Evolutionary conservation across 2,113 vertebrate species (phyloP), one percentile per base, ranked within the genome.

Genomic region (Sinocyclocheilus maitianheensis): DNA sequence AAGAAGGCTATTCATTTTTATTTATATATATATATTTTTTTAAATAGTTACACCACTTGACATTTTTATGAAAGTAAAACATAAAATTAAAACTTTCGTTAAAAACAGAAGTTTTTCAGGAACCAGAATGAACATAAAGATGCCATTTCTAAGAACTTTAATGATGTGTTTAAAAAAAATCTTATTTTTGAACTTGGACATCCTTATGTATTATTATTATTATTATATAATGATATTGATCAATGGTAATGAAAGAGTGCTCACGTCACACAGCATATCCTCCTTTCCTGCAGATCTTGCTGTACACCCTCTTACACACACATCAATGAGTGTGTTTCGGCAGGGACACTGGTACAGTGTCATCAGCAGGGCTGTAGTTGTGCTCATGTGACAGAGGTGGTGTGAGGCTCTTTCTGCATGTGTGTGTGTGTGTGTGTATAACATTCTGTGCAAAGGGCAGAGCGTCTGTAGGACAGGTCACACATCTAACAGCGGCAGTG

Each of bases 301-400:
- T 24, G 74, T 88, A 91, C 91, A 90, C 88, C 86, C 85, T 63
- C 22, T 80, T 63, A 80, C 77, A 80, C 55, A 80, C 58, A 43
- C 43, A 24, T 22, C 18, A 4, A 80, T 24, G 37, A 63, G 37
- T 80, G 53, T 79, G 77, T 63, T 40, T 51, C 22, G 58, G 58
- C 37, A 72, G 77, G n/a, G 67, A 77, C 63, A 75, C 51, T 40
- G 43, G 20, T 37, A 75, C 20, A 58, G 71, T 63, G 58, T 87
- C 75, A 63, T 51, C 46, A 85, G 84, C 62, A 85, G 51, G 11
- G 75, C 60, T 78, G 75, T 63, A 77, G 62, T 62, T 65, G 37
- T 77, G 26, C 75, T 40, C 26, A 63, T 46, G 77, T 46, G 55
- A 80, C 77, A 80, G n/a, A 14, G 58, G 18, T 24, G 20, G 24